Conservation (phyloP, 2,113 vertebrate species). For the Catagonus wagneri region DNA sequence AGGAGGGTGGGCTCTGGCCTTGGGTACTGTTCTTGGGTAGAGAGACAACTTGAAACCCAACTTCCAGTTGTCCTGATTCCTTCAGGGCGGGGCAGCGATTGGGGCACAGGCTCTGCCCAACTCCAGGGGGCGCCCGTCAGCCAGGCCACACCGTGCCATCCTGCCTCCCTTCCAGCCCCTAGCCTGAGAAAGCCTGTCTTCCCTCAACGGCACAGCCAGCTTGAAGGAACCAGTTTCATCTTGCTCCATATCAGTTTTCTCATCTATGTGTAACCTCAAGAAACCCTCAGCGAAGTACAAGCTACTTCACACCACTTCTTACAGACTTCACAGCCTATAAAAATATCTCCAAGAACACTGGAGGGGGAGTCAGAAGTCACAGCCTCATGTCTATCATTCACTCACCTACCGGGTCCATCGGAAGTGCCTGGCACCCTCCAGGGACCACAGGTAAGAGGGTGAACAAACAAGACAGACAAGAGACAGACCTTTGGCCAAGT, state of each 20-base stretch:
- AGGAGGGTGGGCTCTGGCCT: neutral
- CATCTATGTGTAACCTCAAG: neutral
- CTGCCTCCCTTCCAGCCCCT: neutral
- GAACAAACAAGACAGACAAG: neutral
- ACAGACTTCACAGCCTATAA: neutral
- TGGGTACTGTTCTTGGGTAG: neutral
- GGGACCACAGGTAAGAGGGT: neutral
- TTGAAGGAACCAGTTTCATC: neutral
- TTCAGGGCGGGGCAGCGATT: neutral
- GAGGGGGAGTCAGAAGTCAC: neutral
- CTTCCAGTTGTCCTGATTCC: neutral
- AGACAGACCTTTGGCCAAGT: neutral
- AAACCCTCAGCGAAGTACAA: neutral
- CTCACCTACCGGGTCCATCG: neutral
- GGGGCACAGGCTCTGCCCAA: neutral
- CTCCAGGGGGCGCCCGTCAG: neutral
- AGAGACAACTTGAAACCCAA: neutral
- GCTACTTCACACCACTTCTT: neutral
- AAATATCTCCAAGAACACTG: neutral
- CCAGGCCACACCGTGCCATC: accelerated
- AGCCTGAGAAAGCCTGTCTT: neutral
- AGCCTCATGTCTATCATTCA: neutral
- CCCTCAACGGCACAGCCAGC: neutral
- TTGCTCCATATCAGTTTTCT: neutral
- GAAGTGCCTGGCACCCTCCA: neutral